phyloP scores from a whole-genome alignment of 2,113 vertebrate genomes.

The Lasiurus borealis region DNA sequence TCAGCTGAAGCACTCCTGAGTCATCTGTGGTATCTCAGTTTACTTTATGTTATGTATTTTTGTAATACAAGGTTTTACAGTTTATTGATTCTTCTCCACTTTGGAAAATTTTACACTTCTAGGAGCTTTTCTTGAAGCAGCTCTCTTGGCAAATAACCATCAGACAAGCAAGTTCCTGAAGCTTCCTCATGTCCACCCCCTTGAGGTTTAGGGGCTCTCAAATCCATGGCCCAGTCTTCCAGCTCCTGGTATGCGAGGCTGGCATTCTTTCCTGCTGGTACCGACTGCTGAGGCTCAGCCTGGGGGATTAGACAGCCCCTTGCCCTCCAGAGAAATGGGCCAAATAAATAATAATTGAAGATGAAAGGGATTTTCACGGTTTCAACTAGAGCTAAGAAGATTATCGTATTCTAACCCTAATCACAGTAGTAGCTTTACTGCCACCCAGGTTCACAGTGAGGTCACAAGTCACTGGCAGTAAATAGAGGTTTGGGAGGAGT shows the following conservation, averaged over 20 bases:
- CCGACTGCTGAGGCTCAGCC: slow-evolving; percentile 47
- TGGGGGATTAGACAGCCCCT: slow-evolving; percentile 68
- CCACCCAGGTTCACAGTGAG: slow-evolving; percentile 71
- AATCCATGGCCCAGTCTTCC: not conserved
- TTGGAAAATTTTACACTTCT: not conserved
- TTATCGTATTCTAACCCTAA: slow-evolving; percentile 74
- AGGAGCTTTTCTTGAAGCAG: slow-evolving; percentile 7
- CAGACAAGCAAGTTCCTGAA: not conserved
- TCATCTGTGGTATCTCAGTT: not conserved
- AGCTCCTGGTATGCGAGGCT: slow-evolving; percentile 65
- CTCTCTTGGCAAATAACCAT: not conserved
- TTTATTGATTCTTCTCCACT: not conserved
- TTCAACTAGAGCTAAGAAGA: slow-evolving; percentile 77
- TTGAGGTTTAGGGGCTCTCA: not conserved
- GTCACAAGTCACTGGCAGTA: slow-evolving; percentile 72
- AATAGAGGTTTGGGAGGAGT: slow-evolving; percentile 21
- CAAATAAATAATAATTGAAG: slow-evolving; percentile 80
- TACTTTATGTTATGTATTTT: not conserved
- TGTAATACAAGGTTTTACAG: slow-evolving; percentile 1
- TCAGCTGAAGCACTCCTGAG: not conserved
- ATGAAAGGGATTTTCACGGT: slow-evolving; percentile 81
- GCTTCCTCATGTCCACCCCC: not conserved
- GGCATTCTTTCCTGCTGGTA: slow-evolving; percentile 64
- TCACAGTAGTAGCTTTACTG: slow-evolving; percentile 70
- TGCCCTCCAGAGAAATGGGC: slow-evolving; percentile 57